Percentiles rank a stretch among this genome's conserved stretches.
Evolutionary conservation across 2,113 vertebrate species (phyloP).

Genomic region (Microcebus griseorufus): DNA sequence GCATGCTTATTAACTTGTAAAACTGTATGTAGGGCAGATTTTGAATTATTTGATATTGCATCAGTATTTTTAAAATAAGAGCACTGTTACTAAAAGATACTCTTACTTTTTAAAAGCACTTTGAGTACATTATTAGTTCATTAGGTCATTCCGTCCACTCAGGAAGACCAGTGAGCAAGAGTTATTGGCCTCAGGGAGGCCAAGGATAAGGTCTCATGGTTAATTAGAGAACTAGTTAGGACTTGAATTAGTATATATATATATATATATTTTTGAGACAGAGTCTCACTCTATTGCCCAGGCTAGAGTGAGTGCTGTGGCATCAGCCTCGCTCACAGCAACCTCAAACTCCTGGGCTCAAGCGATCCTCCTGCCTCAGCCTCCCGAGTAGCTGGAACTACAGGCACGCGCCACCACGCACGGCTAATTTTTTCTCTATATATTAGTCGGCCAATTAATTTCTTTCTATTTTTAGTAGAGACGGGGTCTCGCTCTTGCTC

Average conservation of each 20-base stretch:
- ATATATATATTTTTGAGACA: too few species aligned
- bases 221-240: slow-evolving; percentile 23
- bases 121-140: neutral
- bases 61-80: neutral
- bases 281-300: too few species aligned
- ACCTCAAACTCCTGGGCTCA: too few species aligned
- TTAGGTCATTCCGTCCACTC: neutral
- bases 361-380: too few species aligned
- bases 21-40: neutral
- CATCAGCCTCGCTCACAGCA: too few species aligned
- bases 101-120: neutral
- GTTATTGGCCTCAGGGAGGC: neutral
- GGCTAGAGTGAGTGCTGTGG: too few species aligned
- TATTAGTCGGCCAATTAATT: too few species aligned
- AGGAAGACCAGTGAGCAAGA: neutral
- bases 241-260: neutral
- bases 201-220: neutral
- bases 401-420: too few species aligned
- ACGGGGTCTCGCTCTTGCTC: too few species aligned
- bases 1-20: neutral
- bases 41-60: slow-evolving; percentile 24
- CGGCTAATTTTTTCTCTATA: too few species aligned
- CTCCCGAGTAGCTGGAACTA: too few species aligned
- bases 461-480: too few species aligned
- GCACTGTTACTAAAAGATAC: neutral